Evolutionary conservation across 2,797 vertebrate species (phyloP).

Genomic region (Darevskia nairensis): DNA sequence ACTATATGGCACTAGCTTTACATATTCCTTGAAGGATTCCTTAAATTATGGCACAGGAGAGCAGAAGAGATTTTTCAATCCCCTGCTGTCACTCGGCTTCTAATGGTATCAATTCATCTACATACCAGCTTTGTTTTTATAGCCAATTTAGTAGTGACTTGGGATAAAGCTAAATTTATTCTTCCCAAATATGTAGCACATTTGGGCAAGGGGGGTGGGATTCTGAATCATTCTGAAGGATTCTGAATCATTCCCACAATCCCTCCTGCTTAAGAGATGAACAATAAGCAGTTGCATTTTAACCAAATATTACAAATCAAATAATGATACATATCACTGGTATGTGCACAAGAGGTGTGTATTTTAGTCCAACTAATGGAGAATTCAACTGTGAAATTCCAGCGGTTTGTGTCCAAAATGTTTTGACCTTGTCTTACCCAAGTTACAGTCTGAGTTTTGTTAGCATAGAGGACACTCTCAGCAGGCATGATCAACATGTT

Average conservation of each 20-base stretch:
- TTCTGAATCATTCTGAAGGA: background rate
- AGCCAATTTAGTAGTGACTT: constrained; percentile 14
- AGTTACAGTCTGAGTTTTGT: background rate
- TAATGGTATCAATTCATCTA: constrained; percentile 11
- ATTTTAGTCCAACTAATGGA: background rate
- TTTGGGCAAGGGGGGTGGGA: background rate
- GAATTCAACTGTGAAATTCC: background rate
- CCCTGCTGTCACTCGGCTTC: background rate
- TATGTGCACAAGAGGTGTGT: too few relatives aligned
- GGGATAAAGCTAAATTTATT: background rate
- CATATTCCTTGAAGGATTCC: background rate
- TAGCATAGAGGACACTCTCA: background rate
- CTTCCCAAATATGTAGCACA: background rate
- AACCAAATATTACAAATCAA: background rate
- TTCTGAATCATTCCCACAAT: background rate
- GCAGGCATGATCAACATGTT: background rate
- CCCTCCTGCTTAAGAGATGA: background rate
- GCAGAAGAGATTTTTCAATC: constrained; percentile 15
- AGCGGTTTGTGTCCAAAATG: background rate
- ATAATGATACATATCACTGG: background rate
- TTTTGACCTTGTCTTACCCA: background rate
- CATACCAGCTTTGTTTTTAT: constrained; percentile 21
- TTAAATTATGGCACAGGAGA: constrained; percentile 13
- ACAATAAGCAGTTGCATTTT: background rate
- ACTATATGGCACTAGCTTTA: background rate